phyloP scores from a whole-genome alignment of 2,113 vertebrate species.

The Siniperca knerii region DNA sequence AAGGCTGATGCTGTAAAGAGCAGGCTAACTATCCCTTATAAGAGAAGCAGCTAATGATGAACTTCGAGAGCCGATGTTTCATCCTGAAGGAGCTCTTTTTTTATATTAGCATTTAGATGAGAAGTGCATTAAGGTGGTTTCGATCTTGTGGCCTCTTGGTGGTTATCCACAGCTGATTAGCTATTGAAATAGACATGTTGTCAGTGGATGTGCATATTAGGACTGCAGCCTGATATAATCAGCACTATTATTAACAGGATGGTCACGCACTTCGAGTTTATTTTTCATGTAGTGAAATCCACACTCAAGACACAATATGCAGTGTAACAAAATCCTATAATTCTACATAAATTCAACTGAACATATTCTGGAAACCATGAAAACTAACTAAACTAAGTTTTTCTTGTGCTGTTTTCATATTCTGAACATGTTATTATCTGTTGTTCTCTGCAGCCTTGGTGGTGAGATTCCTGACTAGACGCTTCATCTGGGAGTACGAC shows the following conservation, averaged over 20 bases:
- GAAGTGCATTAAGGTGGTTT: constrained; percentile 16
- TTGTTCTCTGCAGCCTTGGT: constrained; percentile 88
- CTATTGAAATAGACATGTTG: background rate
- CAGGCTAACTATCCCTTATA: background rate
- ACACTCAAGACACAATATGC: background rate
- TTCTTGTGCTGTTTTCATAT: constrained; percentile 12
- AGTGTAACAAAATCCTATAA: background rate
- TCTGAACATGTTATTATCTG: constrained; percentile 23
- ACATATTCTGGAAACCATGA: background rate
- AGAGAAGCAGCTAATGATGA: background rate
- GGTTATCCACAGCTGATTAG: constrained; percentile 28
- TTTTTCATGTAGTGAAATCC: background rate
- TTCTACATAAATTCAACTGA: background rate
- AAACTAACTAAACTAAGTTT: background rate
- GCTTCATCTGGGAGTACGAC: constrained; percentile 99
- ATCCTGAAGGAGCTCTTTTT: background rate
- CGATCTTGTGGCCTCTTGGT: background rate
- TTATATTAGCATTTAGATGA: constrained; percentile 63
- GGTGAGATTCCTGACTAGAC: constrained; percentile 96
- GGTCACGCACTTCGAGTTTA: background rate
- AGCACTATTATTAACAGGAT: background rate
- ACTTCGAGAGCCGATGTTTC: background rate
- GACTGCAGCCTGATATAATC: background rate
- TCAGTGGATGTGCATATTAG: constrained; percentile 12
- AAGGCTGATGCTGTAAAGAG: background rate